A percentile compares a stretch with the other conserved stretches of the same genome.
Evolutionary conservation across 2,113 vertebrate species (phyloP).

Genomic region (Larimichthys polyactis): DNA sequence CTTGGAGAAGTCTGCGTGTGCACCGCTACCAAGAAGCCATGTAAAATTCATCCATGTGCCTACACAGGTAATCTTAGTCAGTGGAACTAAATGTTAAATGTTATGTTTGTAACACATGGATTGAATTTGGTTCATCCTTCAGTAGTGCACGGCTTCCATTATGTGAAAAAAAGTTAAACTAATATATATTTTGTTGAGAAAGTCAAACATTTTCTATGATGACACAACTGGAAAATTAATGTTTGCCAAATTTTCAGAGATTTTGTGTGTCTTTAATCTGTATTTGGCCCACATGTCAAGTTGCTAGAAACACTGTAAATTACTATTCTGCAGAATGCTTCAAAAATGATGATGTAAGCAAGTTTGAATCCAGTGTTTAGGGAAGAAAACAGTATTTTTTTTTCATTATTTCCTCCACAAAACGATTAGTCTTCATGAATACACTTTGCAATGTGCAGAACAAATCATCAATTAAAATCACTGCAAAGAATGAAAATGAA

Average conservation of each 20-base stretch:
- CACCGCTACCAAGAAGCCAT: background rate
- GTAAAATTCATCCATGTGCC: background rate
- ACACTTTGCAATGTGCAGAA: background rate
- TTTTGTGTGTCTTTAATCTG: too few species aligned
- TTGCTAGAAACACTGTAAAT: background rate
- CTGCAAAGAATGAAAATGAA: background rate
- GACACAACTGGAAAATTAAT: too few species aligned
- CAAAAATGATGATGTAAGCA: background rate
- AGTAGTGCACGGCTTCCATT: background rate
- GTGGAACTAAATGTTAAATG: background rate
- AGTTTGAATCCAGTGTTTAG: background rate
- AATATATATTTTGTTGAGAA: background rate
- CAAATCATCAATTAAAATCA: background rate
- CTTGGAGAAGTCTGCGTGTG: background rate
- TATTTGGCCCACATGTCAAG: too few species aligned
- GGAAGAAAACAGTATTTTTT: background rate
- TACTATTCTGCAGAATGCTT: background rate
- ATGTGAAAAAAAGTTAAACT: background rate
- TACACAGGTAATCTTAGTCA: too few species aligned
- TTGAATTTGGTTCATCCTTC: background rate
- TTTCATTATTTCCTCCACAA: background rate
- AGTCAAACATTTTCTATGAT: background rate
- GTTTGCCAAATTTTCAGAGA: too few species aligned
- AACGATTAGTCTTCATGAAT: background rate
- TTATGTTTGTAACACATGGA: background rate